A percentile compares a stretch with the other conserved stretches of the same genome.
These are phyloP conservation scores for Melieria picta DNA, from an alignment of 2,888 invertebrate species.

Conservation along the genomic window DNA sequence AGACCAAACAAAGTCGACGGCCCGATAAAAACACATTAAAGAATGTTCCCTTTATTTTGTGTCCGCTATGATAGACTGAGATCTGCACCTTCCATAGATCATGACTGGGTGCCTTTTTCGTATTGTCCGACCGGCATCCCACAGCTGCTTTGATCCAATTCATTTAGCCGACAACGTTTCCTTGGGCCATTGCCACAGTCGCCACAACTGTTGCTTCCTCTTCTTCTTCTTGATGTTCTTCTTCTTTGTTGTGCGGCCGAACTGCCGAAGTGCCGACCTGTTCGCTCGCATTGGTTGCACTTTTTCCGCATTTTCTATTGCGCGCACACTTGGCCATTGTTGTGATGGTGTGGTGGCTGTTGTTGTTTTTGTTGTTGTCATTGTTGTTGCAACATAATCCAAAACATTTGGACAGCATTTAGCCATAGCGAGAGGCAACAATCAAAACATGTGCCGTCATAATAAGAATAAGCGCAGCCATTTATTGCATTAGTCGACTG, in stretches of 20 bases:
- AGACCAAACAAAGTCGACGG: background rate
- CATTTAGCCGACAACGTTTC: conserved; percentile 27
- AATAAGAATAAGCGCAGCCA: conserved; percentile 23
- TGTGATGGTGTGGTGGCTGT: conserved; percentile 1
- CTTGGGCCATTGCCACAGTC: background rate
- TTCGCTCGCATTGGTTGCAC: conserved; percentile 17
- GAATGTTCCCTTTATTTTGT: background rate
- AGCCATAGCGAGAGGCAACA: conserved; percentile 25
- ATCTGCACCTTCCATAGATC: conserved; percentile 14
- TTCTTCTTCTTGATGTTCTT: too few species aligned
- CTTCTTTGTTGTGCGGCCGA: background rate
- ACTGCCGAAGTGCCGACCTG: conserved; percentile 11
- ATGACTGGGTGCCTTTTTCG: conserved; percentile 23
- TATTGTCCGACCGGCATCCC: conserved; percentile 28
- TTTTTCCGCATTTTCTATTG: background rate
- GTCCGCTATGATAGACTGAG: conserved; percentile 4
- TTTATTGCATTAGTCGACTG: conserved; percentile 14
- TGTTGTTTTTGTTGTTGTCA: background rate
- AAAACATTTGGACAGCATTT: conserved; percentile 32
- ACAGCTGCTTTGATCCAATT: conserved; percentile 40
- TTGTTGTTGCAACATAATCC: conserved; percentile 30
- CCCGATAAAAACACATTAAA: background rate
- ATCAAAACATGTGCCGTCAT: conserved; percentile 37
- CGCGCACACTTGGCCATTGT: background rate
- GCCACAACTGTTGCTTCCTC: background rate